Evolutionary conservation across 2,113 vertebrate species (phyloP).

Genomic region (Dipodomys stephensi): DNA sequence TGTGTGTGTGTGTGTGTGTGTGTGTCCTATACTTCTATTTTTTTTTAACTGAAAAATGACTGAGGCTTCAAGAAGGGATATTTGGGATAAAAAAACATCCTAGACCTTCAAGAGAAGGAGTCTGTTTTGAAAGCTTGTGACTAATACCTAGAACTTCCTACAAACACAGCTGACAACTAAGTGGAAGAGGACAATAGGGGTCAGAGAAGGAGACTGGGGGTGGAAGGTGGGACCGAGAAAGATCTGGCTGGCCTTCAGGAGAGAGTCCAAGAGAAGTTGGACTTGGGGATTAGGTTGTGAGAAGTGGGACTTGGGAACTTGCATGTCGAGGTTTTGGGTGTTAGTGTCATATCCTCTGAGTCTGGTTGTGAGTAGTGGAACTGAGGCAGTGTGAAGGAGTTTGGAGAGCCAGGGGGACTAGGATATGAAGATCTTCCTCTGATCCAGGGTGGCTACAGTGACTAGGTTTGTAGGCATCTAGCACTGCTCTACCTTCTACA

Average conservation of each 20-base stretch:
- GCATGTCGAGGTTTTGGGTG: neutral
- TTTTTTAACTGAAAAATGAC: neutral
- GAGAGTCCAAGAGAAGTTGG: neutral
- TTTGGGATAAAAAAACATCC: neutral
- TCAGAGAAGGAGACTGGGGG: neutral
- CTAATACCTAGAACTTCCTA: slow-evolving; percentile 11
- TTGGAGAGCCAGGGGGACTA: neutral
- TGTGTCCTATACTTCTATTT: too few species aligned
- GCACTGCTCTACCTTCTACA: neutral
- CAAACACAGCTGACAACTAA: neutral
- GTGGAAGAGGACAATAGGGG: neutral
- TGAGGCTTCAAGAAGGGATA: neutral
- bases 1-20: too few species aligned
- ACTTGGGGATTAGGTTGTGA: neutral
- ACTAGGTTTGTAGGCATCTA: neutral
- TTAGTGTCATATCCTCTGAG: neutral
- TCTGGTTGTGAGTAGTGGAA: neutral
- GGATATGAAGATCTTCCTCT: neutral
- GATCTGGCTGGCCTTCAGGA: neutral
- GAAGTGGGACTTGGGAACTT: neutral
- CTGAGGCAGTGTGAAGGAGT: neutral
- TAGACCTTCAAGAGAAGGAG: slow-evolving; percentile 3
- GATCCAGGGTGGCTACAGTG: neutral
- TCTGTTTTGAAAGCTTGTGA: slow-evolving; percentile 44
- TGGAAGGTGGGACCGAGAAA: neutral